A percentile compares a stretch with the other conserved stretches of the same genome.
Conservation (phyloP, 2,797 vertebrate genomes). For the Sebastes melanostomus region DNA sequence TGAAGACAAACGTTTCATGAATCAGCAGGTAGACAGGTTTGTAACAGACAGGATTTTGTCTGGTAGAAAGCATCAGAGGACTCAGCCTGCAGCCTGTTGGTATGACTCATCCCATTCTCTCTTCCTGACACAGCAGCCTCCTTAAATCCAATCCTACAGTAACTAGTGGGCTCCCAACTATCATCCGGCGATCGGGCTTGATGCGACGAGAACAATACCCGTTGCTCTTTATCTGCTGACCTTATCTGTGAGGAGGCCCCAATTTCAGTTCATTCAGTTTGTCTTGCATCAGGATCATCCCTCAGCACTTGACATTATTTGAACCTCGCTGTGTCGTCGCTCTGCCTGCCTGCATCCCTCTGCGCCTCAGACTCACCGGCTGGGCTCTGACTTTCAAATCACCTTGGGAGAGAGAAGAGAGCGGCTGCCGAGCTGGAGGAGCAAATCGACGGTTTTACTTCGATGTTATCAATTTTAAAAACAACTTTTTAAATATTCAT, state of each 20-base stretch:
- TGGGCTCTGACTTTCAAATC: constrained; percentile 72
- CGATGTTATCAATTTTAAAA: not conserved
- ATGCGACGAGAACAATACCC: constrained; percentile 37
- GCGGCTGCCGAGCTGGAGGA: not conserved
- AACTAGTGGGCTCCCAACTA: constrained; percentile 50
- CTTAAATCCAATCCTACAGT: constrained; percentile 49
- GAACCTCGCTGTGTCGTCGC: constrained; percentile 55
- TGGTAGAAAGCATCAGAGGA: constrained; percentile 23
- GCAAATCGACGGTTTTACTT: not conserved
- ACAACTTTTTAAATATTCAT: not conserved
- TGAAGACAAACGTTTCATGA: not conserved
- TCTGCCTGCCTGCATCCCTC: constrained; percentile 40
- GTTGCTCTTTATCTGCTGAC: constrained; percentile 64
- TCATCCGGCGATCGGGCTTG: constrained; percentile 17
- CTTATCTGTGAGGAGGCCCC: constrained; percentile 44
- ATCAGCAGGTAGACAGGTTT: constrained; percentile 2
- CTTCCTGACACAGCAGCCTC: constrained; percentile 48
- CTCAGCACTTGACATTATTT: constrained; percentile 66
- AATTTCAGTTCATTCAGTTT: constrained; percentile 52
- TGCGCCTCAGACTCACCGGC: constrained; percentile 55
- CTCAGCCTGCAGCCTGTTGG: constrained; percentile 41
- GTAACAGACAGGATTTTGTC: constrained; percentile 7
- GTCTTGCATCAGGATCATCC: constrained; percentile 56
- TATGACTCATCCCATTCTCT: constrained; percentile 60
- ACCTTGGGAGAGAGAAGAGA: constrained; percentile 55